Base-by-base conservation (phyloP, 2,113 vertebrate species). In the Chroicocephalus ridibundus region DNA sequence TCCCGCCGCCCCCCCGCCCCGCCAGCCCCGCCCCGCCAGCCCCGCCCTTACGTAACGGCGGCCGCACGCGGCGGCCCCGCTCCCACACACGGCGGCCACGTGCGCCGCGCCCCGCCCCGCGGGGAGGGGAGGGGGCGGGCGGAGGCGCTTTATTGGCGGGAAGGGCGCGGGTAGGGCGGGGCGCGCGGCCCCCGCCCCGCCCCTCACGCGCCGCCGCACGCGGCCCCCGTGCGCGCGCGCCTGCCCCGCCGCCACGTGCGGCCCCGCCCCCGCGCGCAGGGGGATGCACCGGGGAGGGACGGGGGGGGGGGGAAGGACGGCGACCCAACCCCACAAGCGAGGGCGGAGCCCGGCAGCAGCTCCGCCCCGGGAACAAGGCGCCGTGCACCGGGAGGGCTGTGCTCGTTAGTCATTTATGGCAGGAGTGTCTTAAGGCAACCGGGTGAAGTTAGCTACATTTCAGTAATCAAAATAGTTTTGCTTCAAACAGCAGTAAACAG, bases 371-470 rank as follows among this genome's bases (percentile, higher is more conserved):
- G 20, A 58, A 58, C 57, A 58, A 62, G 96, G 96, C 95, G 55
- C 89, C 2, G 93, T 38, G 96, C 55, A 49, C 66, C 76, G 8
- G 10, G 58, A 2, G 54, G 72, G 93, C 54, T 31, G 85, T 60
- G 94, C 90, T 80, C 15, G 72, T 94, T 94, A 79, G 92, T 71
- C 21, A 49, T 88, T 90, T 77, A 47, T n/a, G 86, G 42, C 70
- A 86, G 90, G 94, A 98, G 97, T 89, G 93, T 90, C 86, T 80
- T 91, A 95, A 98, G 97, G 97, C 97, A 97, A 96, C 65, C 52
- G 4, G 60, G 93, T 47, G 20, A 97, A 94, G 90, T 97, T 95
- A 97, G 92, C 96, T 68, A 97, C 55, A 32, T 46, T 40, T 77
- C 96, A 60, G 69, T 72, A 92, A 97, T 72, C 95, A 74, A 90